These are phyloP conservation scores for Micromesistius poutassou DNA, from an alignment of 2,797 vertebrate genomes.

Conservation along the genomic window DNA sequence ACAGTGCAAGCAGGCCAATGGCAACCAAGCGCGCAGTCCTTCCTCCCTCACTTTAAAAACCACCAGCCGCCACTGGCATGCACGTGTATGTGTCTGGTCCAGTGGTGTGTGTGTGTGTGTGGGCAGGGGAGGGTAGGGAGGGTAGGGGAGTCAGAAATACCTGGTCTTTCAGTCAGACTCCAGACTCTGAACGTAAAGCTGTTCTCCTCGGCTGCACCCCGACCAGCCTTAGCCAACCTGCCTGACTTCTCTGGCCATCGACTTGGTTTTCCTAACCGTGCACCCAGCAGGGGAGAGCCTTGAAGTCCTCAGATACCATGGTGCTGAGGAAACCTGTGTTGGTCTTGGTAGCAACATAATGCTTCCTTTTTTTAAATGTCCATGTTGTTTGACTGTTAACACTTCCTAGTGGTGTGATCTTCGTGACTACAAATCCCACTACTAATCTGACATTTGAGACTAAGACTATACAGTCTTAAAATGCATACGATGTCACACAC, in stretches of 20 bases:
- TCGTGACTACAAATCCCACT: no score
- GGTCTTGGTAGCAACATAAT: neutral
- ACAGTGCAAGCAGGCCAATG: no score
- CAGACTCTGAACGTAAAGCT: slow-evolving; percentile 40
- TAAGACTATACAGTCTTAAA: neutral
- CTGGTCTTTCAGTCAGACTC: slow-evolving; percentile 43
- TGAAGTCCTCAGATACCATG: neutral
- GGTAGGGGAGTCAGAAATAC: neutral
- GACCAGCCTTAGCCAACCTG: neutral
- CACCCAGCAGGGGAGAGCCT: neutral
- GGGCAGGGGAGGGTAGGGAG: neutral
- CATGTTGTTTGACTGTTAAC: neutral
- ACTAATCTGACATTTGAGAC: neutral
- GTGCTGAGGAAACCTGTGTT: neutral
- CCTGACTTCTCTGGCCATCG: neutral
- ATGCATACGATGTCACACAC: neutral
- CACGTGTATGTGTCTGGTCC: neutral
- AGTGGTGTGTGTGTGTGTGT: neutral
- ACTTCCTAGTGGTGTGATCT: neutral
- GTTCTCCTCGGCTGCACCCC: slow-evolving; percentile 41
- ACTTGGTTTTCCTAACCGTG: neutral
- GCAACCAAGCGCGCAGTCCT: no score
- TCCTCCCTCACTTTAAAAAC: no score
- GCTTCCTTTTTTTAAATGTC: neutral
- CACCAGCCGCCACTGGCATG: no score